Base-by-base conservation (phyloP, 2,113 vertebrate species). In the Brachionichthys hirsutus region DNA sequence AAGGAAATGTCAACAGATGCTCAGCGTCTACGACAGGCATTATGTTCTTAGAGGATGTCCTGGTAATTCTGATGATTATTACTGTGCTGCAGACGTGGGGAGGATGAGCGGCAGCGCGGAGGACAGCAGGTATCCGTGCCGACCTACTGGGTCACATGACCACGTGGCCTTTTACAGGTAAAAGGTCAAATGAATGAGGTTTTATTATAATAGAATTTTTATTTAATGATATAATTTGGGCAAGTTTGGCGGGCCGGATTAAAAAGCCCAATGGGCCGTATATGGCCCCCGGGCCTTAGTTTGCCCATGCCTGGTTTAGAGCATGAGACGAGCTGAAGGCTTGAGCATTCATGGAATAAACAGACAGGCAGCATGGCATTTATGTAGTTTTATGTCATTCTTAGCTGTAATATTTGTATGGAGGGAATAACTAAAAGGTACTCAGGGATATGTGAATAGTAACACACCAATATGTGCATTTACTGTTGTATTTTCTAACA, bases 1-100 rank as follows among this genome's bases (percentile, higher is more conserved):
- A 2, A 63, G 81, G 83, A 88, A 90, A 93, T 86, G 84, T 85
- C 90, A 91, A 86, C 94, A 94, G 93, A 93, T 94, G 94, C 89
- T 88, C 66, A 34, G 59, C 2, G 73, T 92, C 92, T 91, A 89
- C 92, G 81, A 91, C 85, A 78, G 89, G 91, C 91, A 91, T 93
- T 92, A 92, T 92, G 89, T 89, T 86, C 92, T 92, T 93, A 93
- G 77, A 84, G 87, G 84, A 89, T 83, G 78, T 88, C 82, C 81
- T 62, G 77, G 79, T 79, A 86, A 90, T 85, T 75, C 88, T 80
- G 87, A 48, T 80, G 85, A 82, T 90, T 75, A 73, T 79, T 34
- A 54, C 43, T 49, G 46, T 22, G 11, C 52, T 71, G 78, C 77
- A 59, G 19, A 61, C 54, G 47, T 52, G 43, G 48, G 48, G 64